Evolutionary conservation across 2,113 vertebrate genomes (phyloP).

Genomic region (Xyrauchen texanus): DNA sequence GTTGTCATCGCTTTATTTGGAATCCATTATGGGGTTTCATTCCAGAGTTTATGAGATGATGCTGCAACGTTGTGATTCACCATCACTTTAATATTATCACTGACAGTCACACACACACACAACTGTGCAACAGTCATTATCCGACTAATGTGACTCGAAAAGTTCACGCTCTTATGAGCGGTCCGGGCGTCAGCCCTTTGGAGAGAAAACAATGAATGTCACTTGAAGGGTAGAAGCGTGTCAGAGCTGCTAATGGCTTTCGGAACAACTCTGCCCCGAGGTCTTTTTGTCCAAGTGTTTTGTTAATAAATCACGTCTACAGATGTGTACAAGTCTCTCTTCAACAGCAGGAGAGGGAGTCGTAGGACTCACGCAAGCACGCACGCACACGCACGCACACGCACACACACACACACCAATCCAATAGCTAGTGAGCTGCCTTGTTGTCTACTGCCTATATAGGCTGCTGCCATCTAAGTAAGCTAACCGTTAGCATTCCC

Average conservation of each 20-base stretch:
- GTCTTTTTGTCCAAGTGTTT: background rate
- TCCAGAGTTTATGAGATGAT: background rate
- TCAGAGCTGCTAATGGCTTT: background rate
- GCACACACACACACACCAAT: too few species aligned
- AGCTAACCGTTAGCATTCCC: too few species aligned
- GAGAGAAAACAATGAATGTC: slow-evolving; percentile 12
- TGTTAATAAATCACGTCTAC: slow-evolving; percentile 9
- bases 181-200: background rate
- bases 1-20: slow-evolving; percentile 7
- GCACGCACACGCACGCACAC: too few species aligned
- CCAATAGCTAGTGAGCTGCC: too few species aligned
- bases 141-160: background rate
- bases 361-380: too few species aligned
- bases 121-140: background rate
- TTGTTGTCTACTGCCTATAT: too few species aligned
- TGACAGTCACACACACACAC: background rate
- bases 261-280: background rate
- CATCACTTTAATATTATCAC: slow-evolving; percentile 2
- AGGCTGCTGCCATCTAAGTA: too few species aligned
- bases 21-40: background rate
- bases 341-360: background rate
- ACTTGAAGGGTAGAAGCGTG: background rate
- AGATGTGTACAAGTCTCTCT: background rate
- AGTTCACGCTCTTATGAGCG: background rate
- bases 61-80: background rate